A percentile compares a stretch with the other conserved stretches of the same genome.
Conservation (phyloP, 2,113 vertebrate species). For the Pelobates fuscus region DNA sequence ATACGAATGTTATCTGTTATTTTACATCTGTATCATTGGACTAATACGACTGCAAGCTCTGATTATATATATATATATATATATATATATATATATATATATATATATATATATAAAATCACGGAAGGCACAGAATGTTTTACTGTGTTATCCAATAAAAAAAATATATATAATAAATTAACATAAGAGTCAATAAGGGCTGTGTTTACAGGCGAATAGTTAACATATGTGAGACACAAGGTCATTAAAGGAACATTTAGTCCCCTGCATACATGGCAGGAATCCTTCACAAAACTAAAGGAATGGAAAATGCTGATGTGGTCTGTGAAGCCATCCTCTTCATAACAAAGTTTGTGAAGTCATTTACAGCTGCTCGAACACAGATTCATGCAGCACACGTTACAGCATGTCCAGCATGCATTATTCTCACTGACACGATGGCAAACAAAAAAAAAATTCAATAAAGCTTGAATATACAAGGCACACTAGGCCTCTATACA, state of each 20-base stretch:
- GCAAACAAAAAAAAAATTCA: not conserved
- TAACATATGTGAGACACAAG: not conserved
- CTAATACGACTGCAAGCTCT: no score
- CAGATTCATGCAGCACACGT: conserved; percentile 2
- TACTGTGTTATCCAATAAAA: no score
- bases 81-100: no score
- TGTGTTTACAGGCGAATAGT: not conserved
- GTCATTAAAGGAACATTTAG: not conserved
- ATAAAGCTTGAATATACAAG: no score
- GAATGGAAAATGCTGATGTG: not conserved
- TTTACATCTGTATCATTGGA: no score
- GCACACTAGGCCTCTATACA: no score
- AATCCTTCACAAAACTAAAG: not conserved
- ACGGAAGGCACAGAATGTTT: no score
- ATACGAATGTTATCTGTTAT: no score
- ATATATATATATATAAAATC: no score
- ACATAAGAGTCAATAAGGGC: no score
- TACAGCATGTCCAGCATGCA: not conserved
- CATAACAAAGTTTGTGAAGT: not conserved
- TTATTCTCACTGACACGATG: not conserved
- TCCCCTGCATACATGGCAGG: not conserved
- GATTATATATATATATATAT: no score
- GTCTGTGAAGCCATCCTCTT: not conserved
- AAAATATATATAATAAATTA: no score
- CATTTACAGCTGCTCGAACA: conserved; percentile 3